A percentile compares a stretch with the other conserved stretches of the same genome.
Conservation (phyloP, 2,113 vertebrate species). For the Solea solea region DNA sequence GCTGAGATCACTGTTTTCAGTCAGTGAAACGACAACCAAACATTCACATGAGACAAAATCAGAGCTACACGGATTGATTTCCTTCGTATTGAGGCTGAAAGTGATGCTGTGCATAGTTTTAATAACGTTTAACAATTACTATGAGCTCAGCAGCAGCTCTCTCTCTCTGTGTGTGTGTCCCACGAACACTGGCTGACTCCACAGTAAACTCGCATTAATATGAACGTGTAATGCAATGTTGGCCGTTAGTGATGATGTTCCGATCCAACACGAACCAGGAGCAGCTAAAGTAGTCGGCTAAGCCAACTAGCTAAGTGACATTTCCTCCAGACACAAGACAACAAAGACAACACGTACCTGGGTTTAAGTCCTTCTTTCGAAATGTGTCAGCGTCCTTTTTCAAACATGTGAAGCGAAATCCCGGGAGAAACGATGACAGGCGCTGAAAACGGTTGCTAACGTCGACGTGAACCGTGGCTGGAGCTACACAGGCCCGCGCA, state of each 20-base stretch:
- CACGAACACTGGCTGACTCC: slow-evolving; percentile 33
- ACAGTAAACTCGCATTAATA: not conserved
- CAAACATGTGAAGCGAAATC: slow-evolving; percentile 51
- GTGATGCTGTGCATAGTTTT: slow-evolving; percentile 47
- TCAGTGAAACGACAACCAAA: slow-evolving; percentile 7
- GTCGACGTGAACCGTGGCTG: slow-evolving; percentile 5
- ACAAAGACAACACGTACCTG: slow-evolving; percentile 77
- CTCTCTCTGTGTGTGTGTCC: slow-evolving; percentile 35
- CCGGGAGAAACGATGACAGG: slow-evolving; percentile 29
- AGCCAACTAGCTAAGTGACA: slow-evolving; percentile 43
- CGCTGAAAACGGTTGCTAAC: slow-evolving; percentile 13
- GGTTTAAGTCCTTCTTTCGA: slow-evolving; percentile 61
- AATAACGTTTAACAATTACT: slow-evolving; percentile 52
- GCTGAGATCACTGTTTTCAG: slow-evolving; percentile 32
- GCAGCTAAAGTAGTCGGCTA: slow-evolving; percentile 33
- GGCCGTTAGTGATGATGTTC: not conserved
- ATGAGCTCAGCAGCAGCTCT: slow-evolving; percentile 42
- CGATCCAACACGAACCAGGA: not conserved
- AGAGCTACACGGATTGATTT: slow-evolving; percentile 5
- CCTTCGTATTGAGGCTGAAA: slow-evolving; percentile 26
- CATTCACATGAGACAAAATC: slow-evolving; percentile 16
- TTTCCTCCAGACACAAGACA: slow-evolving; percentile 64
- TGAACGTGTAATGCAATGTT: not conserved
- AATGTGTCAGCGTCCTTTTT: slow-evolving; percentile 60
- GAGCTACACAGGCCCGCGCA: slow-evolving; percentile 45